Percentiles rank a stretch among this genome's conserved stretches.
These are phyloP conservation scores for Panulirus ornatus DNA, from an alignment of 1,140 invertebrate species.

Conservation along the genomic window DNA sequence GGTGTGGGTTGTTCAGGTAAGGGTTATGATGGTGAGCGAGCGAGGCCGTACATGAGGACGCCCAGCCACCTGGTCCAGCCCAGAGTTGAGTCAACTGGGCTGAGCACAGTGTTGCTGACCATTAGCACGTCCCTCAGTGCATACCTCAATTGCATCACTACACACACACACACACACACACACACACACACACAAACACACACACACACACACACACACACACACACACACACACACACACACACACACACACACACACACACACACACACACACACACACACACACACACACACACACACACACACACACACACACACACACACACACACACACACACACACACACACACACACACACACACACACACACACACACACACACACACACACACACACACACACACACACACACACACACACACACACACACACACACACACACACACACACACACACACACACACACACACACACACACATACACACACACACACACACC, in stretches of 20 bases:
- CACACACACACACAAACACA: neutral
- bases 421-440: constrained; percentile 3
- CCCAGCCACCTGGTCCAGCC: too few relatives aligned
- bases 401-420: constrained; percentile 27
- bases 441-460: constrained; percentile 8
- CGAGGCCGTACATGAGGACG: too few relatives aligned
- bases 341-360: constrained; percentile 24
- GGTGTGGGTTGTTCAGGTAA: too few relatives aligned
- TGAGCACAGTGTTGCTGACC: too few relatives aligned
- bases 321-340: constrained; percentile 32
- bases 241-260: neutral
- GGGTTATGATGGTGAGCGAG: too few relatives aligned
- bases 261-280: neutral
- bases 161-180: constrained; percentile 38
- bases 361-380: constrained; percentile 20
- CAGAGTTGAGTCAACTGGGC: too few relatives aligned
- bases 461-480: neutral
- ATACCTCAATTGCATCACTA: too few relatives aligned
- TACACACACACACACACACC: neutral
- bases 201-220: constrained; percentile 19
- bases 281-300: neutral
- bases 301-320: neutral
- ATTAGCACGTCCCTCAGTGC: too few relatives aligned
- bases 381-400: constrained; percentile 29
- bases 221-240: neutral